Conservation (phyloP, 2,797 vertebrate genomes). For the Phataginus tricuspis region DNA sequence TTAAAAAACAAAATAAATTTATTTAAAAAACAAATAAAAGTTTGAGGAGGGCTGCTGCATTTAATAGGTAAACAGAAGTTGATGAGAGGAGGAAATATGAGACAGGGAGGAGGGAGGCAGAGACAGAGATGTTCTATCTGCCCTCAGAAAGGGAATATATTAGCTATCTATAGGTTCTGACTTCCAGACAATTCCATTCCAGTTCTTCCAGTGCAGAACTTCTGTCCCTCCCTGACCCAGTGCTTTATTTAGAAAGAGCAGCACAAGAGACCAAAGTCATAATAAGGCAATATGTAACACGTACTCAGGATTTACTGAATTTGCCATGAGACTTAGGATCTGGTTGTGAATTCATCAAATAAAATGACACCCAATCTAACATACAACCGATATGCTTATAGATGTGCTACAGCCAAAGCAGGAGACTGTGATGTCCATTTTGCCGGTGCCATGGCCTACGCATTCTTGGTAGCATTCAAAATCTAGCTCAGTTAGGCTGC, state of each 20-base stretch:
- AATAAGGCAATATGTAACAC: neutral
- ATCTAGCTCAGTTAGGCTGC: neutral
- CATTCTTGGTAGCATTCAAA: neutral
- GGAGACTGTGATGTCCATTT: neutral
- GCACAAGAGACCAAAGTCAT: neutral
- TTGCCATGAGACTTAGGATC: neutral
- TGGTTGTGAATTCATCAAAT: neutral
- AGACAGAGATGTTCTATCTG: neutral
- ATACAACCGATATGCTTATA: neutral
- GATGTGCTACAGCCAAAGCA: neutral
- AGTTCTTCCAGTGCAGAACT: neutral
- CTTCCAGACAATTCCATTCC: neutral
- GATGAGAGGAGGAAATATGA: neutral
- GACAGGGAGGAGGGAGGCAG: neutral
- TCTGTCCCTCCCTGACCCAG: neutral
- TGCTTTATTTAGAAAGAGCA: neutral
- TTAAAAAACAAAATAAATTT: too few species aligned
- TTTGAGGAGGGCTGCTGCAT: neutral
- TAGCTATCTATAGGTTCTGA: neutral
- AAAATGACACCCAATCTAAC: neutral
- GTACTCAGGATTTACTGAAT: neutral
- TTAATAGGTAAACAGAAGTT: neutral
- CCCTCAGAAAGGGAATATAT: neutral
- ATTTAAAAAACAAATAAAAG: neutral
- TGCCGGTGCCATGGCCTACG: neutral